Evolutionary conservation across 2,888 invertebrate genomes (phyloP).

Genomic region (Cremastinae sp.): DNA sequence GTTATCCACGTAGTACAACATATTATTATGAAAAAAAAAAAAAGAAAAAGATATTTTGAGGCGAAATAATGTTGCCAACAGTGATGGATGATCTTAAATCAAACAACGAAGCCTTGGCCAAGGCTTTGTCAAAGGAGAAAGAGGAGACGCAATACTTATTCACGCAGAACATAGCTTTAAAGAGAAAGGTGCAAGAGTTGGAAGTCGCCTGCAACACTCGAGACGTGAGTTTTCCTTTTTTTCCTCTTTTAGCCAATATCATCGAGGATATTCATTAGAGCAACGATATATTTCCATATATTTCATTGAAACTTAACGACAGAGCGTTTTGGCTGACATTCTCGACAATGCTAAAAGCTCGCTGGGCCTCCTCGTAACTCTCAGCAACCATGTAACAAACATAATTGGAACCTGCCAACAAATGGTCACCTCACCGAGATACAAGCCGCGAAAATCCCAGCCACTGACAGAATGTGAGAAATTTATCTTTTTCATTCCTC

Average conservation of each 20-base stretch:
- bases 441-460: slow-evolving; percentile 48
- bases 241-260: slow-evolving; percentile 66
- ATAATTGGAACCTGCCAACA: slow-evolving; percentile 73
- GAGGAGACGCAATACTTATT: slow-evolving; percentile 72
- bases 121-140: slow-evolving; percentile 73
- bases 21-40: too few relatives aligned
- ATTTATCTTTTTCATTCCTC: too few relatives aligned
- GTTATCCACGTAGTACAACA: too few relatives aligned
- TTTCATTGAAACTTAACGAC: too few relatives aligned
- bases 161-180: slow-evolving; percentile 70
- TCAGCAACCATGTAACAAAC: slow-evolving; percentile 69
- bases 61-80: too few relatives aligned
- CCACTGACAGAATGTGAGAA: not conserved
- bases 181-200: slow-evolving; percentile 71
- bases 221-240: slow-evolving; percentile 67
- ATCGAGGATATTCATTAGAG: slow-evolving; percentile 65
- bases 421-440: slow-evolving; percentile 50
- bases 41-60: too few relatives aligned
- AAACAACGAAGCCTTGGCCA: slow-evolving; percentile 74
- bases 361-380: slow-evolving; percentile 70
- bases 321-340: too few relatives aligned
- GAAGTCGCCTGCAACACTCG: slow-evolving; percentile 68
- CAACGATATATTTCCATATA: too few relatives aligned
- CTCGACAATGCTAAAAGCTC: slow-evolving; percentile 73
- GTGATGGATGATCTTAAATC: too few relatives aligned